Conservation (phyloP, 2,113 vertebrate genomes). For the Aspiorhynchus laticeps region DNA sequence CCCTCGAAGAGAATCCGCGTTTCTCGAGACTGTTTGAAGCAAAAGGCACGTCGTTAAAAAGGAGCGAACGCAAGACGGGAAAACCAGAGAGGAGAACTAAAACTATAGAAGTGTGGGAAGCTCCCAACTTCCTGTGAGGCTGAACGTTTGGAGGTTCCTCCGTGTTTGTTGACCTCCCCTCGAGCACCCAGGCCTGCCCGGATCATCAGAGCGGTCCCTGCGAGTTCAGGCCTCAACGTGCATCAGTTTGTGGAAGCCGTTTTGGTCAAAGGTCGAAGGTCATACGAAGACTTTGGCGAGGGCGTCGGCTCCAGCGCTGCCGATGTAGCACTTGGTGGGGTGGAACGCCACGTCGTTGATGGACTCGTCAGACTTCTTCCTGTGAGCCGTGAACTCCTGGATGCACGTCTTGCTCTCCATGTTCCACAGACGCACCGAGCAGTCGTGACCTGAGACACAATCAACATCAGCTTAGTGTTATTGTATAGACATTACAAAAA, state of each 20-base stretch:
- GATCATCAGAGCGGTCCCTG: constrained; percentile 67
- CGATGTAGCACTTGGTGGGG: constrained; percentile 97
- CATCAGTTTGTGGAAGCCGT: constrained; percentile 67
- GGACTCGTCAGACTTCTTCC: constrained; percentile 97
- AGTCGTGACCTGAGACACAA: constrained; percentile 89
- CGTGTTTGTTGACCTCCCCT: neutral
- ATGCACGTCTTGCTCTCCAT: constrained; percentile 99
- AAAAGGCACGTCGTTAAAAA: constrained; percentile 62
- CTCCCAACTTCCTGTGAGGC: constrained; percentile 41
- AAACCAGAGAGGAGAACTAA: neutral
- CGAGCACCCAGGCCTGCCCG: constrained; percentile 90
- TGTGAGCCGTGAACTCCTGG: constrained; percentile 98
- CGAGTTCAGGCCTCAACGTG: constrained; percentile 47
- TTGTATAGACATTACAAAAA: too few species aligned
- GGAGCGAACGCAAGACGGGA: constrained; percentile 39
- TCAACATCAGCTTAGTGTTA: too few species aligned
- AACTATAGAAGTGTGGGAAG: neutral
- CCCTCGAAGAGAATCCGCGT: constrained; percentile 3
- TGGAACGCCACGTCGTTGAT: constrained; percentile 99
- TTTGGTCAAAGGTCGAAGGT: constrained; percentile 77
- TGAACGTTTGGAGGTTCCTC: constrained; percentile 15
- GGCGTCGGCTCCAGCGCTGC: constrained; percentile 97
- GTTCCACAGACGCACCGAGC: constrained; percentile 98
- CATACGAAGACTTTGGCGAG: constrained; percentile 99
- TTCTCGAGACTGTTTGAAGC: constrained; percentile 50